Evolutionary conservation across 2,888 invertebrate species (phyloP), one percentile per base, ranked within the genome.

Genomic region (Lepidocyrtinus sp.): DNA sequence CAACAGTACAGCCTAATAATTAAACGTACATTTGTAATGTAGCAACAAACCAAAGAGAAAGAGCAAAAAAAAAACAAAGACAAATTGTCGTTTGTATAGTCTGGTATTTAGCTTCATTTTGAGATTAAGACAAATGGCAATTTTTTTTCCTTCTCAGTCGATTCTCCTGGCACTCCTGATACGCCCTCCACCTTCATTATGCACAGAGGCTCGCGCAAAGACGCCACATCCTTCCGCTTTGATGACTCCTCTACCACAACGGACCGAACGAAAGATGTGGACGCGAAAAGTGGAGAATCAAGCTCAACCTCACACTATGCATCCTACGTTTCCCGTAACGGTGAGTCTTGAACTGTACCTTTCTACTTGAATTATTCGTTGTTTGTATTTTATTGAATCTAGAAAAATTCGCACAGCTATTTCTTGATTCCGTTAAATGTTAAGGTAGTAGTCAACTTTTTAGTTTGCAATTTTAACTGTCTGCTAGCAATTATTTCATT

Each of bases 131-230:
- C n/a, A n/a, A n/a, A n/a, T n/a, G n/a, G n/a, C n/a, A n/a, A n/a
- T n/a, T n/a, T n/a, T n/a, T n/a, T n/a, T n/a, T n/a, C n/a, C n/a
- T n/a, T n/a, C n/a, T n/a, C n/a, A 36, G 90, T 95, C 88, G 95
- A 95, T 87, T 94, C 95, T 65, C 96, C 96, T 19, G 94, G 95
- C 89, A 95, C 95, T 81, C 95, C 95, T 50, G 90, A 93, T 59
- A 86, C 86, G 82, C 88, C 82, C 71, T 81, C 84, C 65, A 71
- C 84, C 59, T 83, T 87, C 73, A 87, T 87, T 68, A 61, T 73
- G 9, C 72, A 75, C 25, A 46, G 45, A 45, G 72, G 78, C 25
- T 82, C 70, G 12, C 75, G 81, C 46, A 63, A 64, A 24, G 64
- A 72, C 19, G n/a, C 26, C 45, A 70, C 67, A n/a, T n/a, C n/a